Conservation (phyloP, 2,113 vertebrate genomes). For the Ptyas mucosa region DNA sequence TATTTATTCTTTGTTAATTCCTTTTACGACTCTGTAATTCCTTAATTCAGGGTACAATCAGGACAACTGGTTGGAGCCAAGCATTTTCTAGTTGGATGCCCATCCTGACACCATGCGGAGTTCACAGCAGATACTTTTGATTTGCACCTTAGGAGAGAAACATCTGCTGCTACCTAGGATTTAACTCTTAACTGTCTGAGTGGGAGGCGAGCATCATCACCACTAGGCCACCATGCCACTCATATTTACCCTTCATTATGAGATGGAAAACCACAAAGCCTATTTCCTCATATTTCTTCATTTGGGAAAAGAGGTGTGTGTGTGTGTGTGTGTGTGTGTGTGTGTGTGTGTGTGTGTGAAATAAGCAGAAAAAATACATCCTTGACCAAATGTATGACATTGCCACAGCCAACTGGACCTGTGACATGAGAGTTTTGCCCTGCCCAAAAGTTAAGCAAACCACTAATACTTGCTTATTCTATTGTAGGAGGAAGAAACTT, state of each 20-base stretch:
- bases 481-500: neutral
- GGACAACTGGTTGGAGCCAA: neutral
- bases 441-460: neutral
- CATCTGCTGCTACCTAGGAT: neutral
- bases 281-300: neutral
- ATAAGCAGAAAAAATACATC: neutral
- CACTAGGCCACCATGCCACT: neutral
- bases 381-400: neutral
- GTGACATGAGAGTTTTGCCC: neutral
- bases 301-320: neutral
- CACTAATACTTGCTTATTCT: neutral
- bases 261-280: neutral
- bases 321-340: too few relatives aligned
- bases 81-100: neutral
- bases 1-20: neutral
- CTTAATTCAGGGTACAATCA: neutral
- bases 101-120: neutral
- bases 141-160: neutral
- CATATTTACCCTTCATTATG: neutral
- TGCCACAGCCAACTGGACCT: neutral
- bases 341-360: neutral
- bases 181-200: neutral
- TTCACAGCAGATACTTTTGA: neutral
- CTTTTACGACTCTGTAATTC: neutral
- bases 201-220: neutral